Evolutionary conservation across 2,888 invertebrate genomes (phyloP), one percentile per base, ranked within the genome.

Genomic region (Petrolisthes manimaculis): DNA sequence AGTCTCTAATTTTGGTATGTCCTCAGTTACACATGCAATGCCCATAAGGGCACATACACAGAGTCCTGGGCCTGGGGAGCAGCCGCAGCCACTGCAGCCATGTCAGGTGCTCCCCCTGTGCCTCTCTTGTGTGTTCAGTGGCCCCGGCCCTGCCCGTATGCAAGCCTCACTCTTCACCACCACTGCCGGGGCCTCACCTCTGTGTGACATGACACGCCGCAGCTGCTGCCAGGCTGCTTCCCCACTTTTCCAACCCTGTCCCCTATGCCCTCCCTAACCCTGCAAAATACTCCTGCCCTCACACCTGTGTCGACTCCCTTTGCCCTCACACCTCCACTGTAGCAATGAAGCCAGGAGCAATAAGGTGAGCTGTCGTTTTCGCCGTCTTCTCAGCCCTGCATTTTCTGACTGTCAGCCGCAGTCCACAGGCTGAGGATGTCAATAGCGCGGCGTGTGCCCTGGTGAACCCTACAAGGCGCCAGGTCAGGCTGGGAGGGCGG

Each of bases 21-120:
- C 37, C 37, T 37, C 37, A 37, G 37, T 37, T 37, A 37, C 37
- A 37, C 37, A 37, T 37, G 37, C 37, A 37, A 37, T 37, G 37
- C 37, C 37, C 37, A 37, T 1, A 37, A 37, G 37, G 37, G 21
- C 71, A 71, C 71, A 12, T 6, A 12, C 14, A 12, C 67, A 18
- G 54, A 18, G 71, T 74, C 74, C 75, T 21, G 55, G 79, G 69
- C 80, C 55, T 18, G 51, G 14, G 71, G 54, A 78, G 84, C 78
- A 78, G 78, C 79, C 71, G 54, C 87, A 87, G 87, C 83, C 53
- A 83, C 78, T 79, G 87, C 83, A 83, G 87, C 87, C 78, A 87
- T 83, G 87, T 83, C 87, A 84, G 87, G 87, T 87, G 87, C 87
- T 87, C 83, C 87, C 83, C 87, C 61, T 80, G 88, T 84, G 84